Conservation (phyloP, 2,888 invertebrate genomes). For the Dryococelus australis region DNA sequence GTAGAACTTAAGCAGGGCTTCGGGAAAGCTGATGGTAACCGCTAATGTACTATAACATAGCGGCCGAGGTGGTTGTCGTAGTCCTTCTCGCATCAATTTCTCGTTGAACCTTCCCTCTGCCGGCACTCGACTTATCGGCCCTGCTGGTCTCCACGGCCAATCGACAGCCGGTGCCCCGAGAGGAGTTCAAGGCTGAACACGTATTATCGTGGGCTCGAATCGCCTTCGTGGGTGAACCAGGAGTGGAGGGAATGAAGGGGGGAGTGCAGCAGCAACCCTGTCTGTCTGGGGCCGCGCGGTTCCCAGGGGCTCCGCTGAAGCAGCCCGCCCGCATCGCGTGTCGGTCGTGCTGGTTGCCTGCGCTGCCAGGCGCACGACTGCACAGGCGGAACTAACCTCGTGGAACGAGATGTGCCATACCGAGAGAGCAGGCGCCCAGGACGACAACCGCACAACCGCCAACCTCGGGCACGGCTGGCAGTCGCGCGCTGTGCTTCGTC, state of each 20-base stretch:
- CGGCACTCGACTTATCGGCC: neutral
- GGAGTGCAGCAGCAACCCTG: too few species aligned
- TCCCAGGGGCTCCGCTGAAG: neutral
- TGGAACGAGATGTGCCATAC: slow-evolving; percentile 7
- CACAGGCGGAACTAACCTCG: neutral
- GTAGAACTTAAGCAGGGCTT: too few species aligned
- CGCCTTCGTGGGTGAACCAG: too few species aligned
- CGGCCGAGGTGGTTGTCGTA: too few species aligned
- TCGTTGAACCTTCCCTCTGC: neutral
- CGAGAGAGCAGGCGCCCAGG: neutral
- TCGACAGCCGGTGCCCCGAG: too few species aligned
- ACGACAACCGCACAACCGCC: neutral
- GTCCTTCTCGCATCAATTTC: neutral
- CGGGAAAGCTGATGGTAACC: too few species aligned
- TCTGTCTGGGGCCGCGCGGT: too few species aligned
- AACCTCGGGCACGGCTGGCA: neutral
- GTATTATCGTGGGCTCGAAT: too few species aligned
- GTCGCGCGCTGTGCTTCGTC: too few species aligned
- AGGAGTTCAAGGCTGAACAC: too few species aligned
- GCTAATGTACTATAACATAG: too few species aligned
- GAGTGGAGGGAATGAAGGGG: too few species aligned
- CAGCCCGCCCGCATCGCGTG: neutral
- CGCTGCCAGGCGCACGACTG: neutral
- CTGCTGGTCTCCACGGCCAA: neutral
- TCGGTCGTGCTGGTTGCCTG: neutral